Evolutionary conservation across 2,888 invertebrate genomes (phyloP).

Genomic region (Drosophila cognata): DNA sequence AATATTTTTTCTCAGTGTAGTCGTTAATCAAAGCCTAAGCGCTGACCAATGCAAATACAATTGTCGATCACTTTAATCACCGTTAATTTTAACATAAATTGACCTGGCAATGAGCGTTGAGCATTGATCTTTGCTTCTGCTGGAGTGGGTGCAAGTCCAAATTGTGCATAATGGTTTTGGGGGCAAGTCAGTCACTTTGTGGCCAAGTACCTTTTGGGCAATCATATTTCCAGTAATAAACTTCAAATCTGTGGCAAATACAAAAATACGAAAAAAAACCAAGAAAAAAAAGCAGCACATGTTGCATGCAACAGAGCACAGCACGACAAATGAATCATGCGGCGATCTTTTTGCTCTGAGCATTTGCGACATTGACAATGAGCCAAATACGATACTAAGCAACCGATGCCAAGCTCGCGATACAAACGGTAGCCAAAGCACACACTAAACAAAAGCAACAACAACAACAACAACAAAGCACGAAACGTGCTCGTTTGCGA

Average conservation of each 20-base stretch:
- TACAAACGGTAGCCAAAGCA: conserved; percentile 74
- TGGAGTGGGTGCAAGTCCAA: conserved; percentile 58
- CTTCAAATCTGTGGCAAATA: conserved; percentile 27
- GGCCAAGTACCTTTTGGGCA: conserved; percentile 39
- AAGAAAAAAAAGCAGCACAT: conserved; percentile 6
- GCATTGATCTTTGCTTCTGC: not conserved
- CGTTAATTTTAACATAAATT: conserved; percentile 60
- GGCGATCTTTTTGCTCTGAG: conserved; percentile 30
- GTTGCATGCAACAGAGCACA: conserved; percentile 43
- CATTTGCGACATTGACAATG: conserved; percentile 75
- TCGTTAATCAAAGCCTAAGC: conserved; percentile 49
- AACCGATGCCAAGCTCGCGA: conserved; percentile 53
- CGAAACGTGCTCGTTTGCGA: conserved; percentile 71
- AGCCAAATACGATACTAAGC: conserved; percentile 67
- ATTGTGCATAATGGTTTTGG: conserved; percentile 44
- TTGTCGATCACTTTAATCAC: conserved; percentile 56
- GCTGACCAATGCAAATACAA: conserved; percentile 64
- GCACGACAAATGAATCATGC: conserved; percentile 80
- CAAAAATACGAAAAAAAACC: conserved; percentile 2
- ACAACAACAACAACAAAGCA: conserved; percentile 45
- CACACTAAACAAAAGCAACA: conserved; percentile 31
- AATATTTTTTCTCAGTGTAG: not conserved
- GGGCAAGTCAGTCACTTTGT: conserved; percentile 6
- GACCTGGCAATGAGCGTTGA: conserved; percentile 36
- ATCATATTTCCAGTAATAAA: conserved; percentile 50